These are phyloP conservation scores for Halyomorpha halys DNA, from an alignment of 1,140 invertebrate genomes.

Conservation along the genomic window DNA sequence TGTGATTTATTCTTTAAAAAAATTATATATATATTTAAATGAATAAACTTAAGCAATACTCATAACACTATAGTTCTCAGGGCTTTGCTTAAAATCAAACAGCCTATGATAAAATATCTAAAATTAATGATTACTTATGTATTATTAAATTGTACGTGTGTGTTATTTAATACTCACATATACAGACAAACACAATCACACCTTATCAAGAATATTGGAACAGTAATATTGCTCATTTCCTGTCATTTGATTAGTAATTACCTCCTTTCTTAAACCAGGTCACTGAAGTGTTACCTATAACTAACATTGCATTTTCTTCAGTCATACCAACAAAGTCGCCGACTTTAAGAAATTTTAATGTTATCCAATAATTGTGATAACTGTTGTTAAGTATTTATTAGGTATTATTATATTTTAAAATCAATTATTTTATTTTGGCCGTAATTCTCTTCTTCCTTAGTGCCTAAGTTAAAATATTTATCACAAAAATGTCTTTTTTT, in stretches of 20 bases:
- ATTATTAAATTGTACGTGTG: slow-evolving; percentile 5
- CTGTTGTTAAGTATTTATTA: slow-evolving; percentile 24
- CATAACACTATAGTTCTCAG: slow-evolving; percentile 14
- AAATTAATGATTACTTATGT: slow-evolving; percentile 9
- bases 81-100: slow-evolving; percentile 20
- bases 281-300: slow-evolving; percentile 18
- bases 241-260: slow-evolving; percentile 11
- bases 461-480: slow-evolving; percentile 10
- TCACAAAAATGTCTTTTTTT: background rate
- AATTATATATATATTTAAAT: background rate
- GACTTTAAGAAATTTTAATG: slow-evolving; percentile 20
- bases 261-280: slow-evolving; percentile 2
- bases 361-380: slow-evolving; percentile 24
- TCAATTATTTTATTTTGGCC: slow-evolving; percentile 8
- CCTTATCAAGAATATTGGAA: slow-evolving; percentile 9
- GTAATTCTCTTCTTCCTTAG: slow-evolving; percentile 17
- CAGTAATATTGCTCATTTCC: slow-evolving; percentile 19
- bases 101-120: slow-evolving; percentile 13
- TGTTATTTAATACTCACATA: no score
- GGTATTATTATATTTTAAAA: slow-evolving; percentile 19
- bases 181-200: background rate
- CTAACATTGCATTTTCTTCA: slow-evolving; percentile 17
- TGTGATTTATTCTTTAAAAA: slow-evolving; percentile 15
- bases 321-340: slow-evolving; percentile 24
- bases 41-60: slow-evolving; percentile 17